These are phyloP conservation scores for Agapornis canus DNA, from an alignment of 2,797 vertebrate genomes.

Conservation along the genomic window DNA sequence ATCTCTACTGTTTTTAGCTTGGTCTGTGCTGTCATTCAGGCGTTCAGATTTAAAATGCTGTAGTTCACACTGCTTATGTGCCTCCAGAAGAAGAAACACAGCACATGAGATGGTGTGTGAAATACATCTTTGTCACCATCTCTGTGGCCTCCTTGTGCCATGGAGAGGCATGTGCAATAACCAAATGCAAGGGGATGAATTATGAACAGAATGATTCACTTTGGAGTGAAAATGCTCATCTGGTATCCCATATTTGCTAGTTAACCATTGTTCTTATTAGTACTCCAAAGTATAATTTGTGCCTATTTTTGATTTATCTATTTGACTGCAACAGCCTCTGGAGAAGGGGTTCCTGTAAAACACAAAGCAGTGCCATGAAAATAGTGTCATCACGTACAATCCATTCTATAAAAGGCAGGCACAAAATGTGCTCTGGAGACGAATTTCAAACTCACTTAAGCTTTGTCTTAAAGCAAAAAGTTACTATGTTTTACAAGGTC, in stretches of 20 bases:
- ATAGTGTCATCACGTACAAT: not conserved
- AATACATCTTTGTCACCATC: not conserved
- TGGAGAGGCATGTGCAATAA: not conserved
- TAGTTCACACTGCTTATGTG: not conserved
- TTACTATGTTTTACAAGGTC: not conserved
- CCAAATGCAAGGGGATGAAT: not conserved
- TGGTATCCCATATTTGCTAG: not conserved
- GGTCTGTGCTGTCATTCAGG: not conserved
- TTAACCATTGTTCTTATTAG: not conserved
- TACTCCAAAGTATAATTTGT: not conserved
- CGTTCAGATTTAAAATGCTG: not conserved
- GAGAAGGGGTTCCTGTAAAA: not conserved
- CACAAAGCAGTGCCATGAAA: not conserved
- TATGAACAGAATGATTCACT: not conserved
- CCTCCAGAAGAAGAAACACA: not conserved
- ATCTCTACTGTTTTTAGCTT: not conserved
- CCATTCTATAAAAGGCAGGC: not conserved
- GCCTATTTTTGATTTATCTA: not conserved
- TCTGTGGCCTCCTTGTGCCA: not conserved
- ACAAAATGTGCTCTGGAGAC: not conserved
- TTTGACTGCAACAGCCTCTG: not conserved
- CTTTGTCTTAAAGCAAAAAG: not conserved
- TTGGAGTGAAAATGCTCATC: not conserved
- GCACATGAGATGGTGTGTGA: not conserved
- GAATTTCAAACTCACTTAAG: not conserved